Base-by-base conservation (phyloP, 2,797 vertebrate genomes). In the Anisognathus igniventris region DNA sequence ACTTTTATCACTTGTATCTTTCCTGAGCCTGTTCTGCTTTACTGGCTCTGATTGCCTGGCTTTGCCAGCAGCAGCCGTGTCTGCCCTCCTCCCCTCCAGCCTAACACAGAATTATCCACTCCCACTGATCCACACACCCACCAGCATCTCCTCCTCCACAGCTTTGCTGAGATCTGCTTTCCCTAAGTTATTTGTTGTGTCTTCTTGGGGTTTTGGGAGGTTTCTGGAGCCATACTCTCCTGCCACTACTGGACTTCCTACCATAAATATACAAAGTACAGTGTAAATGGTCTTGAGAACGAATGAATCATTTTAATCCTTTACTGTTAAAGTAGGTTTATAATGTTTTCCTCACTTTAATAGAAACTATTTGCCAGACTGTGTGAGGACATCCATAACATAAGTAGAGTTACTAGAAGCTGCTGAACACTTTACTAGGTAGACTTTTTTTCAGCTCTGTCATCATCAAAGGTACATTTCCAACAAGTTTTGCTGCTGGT, bases 1-100 rank as follows among this genome's bases (percentile, higher is more conserved):
- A 51, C 60, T 94, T 94, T 80, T 77, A 85, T 70, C 67, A 23
- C 20, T 68, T 71, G 10, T 28, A 22, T 86, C 57, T 80, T 78
- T 67, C 51, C 47, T 66, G 0, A 73, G 64, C 51, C 60, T 25
- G 23, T 78, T 72, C n/a, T 61, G 53, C 82, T 68, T 77, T 80
- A 18, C 65, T 3, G 6, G n/a, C 39, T 68, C 19, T 1, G 4
- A 42, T 71, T 6, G 2, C 47, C 61, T 48, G 2, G 1, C 6
- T 77, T 87, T 87, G 65, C 62, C 68, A 44, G 25, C 56, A 80
- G 39, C 56, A 57, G 37, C 50, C 1, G 6, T 64, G 35, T 31
- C n/a, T 58, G 57, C 31, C 28, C 56, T 58, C 37, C 35, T 71
- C 30, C 42, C 28, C 20, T 58, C 45, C 54, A 57, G 40, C 45